These are phyloP conservation scores for Caenorhabditis sp. DNA, from an alignment of 2,888 invertebrate genomes.

Conservation along the genomic window DNA sequence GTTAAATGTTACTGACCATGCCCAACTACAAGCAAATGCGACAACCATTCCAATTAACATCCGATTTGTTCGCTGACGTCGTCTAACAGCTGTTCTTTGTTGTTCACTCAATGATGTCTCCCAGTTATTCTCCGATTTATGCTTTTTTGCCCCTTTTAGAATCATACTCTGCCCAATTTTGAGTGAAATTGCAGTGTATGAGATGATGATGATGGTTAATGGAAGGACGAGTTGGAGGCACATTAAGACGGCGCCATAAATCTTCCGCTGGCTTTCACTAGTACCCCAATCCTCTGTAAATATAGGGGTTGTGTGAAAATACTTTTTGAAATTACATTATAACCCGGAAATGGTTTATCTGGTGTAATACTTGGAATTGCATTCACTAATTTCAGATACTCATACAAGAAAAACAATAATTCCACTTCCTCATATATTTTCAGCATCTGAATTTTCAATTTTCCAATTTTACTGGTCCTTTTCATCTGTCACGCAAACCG, in stretches of 20 bases:
- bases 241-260: constrained; percentile 63
- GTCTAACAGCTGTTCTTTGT: constrained; percentile 62
- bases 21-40: constrained; percentile 65
- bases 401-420: too few relatives aligned
- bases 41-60: constrained; percentile 69
- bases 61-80: constrained; percentile 68
- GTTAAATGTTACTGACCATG: constrained; percentile 68
- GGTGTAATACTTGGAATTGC: too few relatives aligned
- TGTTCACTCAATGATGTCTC: constrained; percentile 60
- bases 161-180: constrained; percentile 67
- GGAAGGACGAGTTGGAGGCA: constrained; percentile 68
- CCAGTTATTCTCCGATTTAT: constrained; percentile 49
- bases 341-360: too few relatives aligned
- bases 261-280: constrained; percentile 49
- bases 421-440: too few relatives aligned
- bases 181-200: constrained; percentile 67
- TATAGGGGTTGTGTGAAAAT: too few relatives aligned
- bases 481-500: neutral
- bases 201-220: constrained; percentile 66
- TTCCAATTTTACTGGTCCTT: neutral
- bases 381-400: too few relatives aligned
- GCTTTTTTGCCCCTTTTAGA: constrained; percentile 61
- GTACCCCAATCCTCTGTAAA: constrained; percentile 49
- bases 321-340: too few relatives aligned
- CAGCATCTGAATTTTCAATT: neutral